These are phyloP conservation scores for Ryuthela nishihirai DNA, from an alignment of 2,888 invertebrate genomes.

Conservation along the genomic window DNA sequence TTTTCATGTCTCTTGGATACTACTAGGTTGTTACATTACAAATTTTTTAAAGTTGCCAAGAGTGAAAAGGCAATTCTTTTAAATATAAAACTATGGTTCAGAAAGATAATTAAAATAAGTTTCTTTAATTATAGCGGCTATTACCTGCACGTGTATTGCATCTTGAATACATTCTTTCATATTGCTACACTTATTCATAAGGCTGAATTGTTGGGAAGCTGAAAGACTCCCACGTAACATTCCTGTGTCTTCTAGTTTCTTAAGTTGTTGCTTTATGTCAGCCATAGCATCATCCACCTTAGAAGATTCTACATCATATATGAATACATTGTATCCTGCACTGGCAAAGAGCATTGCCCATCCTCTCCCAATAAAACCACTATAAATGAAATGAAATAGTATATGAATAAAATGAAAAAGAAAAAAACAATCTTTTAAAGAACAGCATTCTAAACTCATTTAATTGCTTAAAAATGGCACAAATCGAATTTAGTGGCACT, in stretches of 20 bases:
- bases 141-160: conserved; percentile 64
- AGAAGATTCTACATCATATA: conserved; percentile 76
- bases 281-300: conserved; percentile 70
- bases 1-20: no score
- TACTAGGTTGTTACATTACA: no score
- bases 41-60: no score
- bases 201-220: conserved; percentile 69
- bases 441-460: no score
- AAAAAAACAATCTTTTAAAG: background rate
- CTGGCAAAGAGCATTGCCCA: conserved; percentile 97
- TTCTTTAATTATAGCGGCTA: no score
- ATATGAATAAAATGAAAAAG: background rate
- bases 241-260: conserved; percentile 65
- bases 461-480: no score
- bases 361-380: conserved; percentile 91
- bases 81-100: no score
- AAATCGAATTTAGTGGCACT: no score
- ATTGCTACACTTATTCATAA: conserved; percentile 58
- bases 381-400: conserved; percentile 50
- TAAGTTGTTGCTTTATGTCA: conserved; percentile 70
- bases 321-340: conserved; percentile 80
- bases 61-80: no score
- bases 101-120: no score
- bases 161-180: conserved; percentile 67
- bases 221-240: conserved; percentile 62